Base-by-base conservation (phyloP, 2,888 invertebrate species). In the Linyphia triangularis region DNA sequence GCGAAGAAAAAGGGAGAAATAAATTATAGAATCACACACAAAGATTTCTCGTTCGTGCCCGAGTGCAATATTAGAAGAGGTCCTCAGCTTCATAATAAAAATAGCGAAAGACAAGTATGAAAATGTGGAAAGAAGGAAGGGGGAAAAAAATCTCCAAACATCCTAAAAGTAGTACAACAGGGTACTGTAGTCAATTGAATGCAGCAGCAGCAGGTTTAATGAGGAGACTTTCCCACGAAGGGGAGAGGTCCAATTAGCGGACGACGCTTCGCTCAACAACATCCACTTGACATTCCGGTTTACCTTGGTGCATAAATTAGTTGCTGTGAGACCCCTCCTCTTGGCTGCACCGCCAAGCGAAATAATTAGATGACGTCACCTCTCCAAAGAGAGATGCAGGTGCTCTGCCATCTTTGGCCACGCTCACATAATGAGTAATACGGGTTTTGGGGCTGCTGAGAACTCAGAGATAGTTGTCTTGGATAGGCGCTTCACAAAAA, bases 231-330 rank as follows among this genome's bases (percentile, higher is more conserved):
- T 88, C 88, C 86, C 75, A 79, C 72, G 70, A 73, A 59, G 57
- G 82, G 82, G 33, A 88, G 88, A 88, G 88, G 88, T 77, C 88
- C 88, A 88, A 88, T 83, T 88, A 88, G 88, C 77, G 67, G 70
- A 83, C 77, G 88, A 88, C 88, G 82, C 88, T 88, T 77, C 69
- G 82, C 83, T 82, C 88, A 82, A 88, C 88, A 88, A 82, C 83
- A 77, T 88, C 88, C 88, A 88, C 88, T 88, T 88, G 88, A 88
- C 88, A 88, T 88, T 77, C 86, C 77, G 83, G 88, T 88, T 88
- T 88, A 88, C 88, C 88, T 88, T 88, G 82, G 88, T 72, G 88
- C 88, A 88, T 88, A 88, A 88, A 88, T 88, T 88, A 88, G 88
- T 83, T 82, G 86, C 86, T 57, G 81, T 75, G 86, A 88, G 86